Percentiles rank a stretch among this genome's conserved stretches.
Evolutionary conservation across 2,797 vertebrate genomes (phyloP).

Genomic region (Spea hammondii): DNA sequence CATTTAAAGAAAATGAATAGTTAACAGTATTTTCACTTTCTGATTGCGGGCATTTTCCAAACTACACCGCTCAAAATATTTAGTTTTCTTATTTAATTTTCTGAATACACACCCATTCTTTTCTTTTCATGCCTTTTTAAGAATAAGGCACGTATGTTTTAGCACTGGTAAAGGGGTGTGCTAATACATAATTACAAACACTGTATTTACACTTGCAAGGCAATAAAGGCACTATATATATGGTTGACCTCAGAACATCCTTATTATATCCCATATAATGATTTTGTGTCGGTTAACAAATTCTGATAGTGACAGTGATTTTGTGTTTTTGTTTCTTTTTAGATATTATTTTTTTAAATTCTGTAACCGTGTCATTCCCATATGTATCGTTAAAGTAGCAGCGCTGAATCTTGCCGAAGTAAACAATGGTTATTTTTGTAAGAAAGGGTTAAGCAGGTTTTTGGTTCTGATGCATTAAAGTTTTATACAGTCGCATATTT

Average conservation of each 20-base stretch:
- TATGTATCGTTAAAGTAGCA: neutral
- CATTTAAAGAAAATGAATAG: too few species aligned
- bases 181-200: neutral
- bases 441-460: neutral
- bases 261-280: too few species aligned
- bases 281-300: too few species aligned
- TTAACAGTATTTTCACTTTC: too few species aligned
- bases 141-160: too few species aligned
- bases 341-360: neutral
- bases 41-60: too few species aligned
- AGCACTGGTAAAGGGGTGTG: too few species aligned
- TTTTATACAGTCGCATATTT: neutral
- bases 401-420: neutral
- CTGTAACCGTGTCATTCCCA: neutral
- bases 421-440: neutral
- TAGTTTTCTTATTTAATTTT: too few species aligned
- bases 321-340: neutral
- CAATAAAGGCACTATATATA: neutral
- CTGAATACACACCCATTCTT: too few species aligned
- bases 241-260: neutral
- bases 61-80: too few species aligned
- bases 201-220: neutral
- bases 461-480: neutral
- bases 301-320: too few species aligned
- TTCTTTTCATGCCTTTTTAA: too few species aligned